Evolutionary conservation across 2,113 vertebrate species (phyloP), one percentile per base, ranked within the genome.

Genomic region (Aix galericulata): DNA sequence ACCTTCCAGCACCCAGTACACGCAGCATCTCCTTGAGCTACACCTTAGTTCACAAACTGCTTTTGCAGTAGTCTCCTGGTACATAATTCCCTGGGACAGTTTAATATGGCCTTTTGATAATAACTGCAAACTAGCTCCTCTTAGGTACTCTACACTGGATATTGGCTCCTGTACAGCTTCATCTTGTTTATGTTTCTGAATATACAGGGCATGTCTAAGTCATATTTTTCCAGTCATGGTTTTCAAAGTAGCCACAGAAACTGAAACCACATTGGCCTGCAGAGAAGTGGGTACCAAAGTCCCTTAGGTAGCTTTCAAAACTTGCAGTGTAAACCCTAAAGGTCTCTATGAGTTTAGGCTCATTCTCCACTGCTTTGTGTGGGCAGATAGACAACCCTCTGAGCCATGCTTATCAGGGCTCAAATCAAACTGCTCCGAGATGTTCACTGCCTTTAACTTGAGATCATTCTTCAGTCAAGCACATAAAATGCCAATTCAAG

Each of bases 51-150:
- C 59, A 76, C 50, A 40, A 17, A 17, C 26, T 55, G 40, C 44
- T 63, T 42, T 40, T 66, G 9, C 58, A 42, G 44, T 73, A 7
- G 13, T 40, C 82, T 55, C 68, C 72, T 55, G 20, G 13, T 22
- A 1, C 0, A 0, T 56, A 15, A 32, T 55, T 48, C 34, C 21
- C n/a, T 34, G 25, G 50, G 68, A 29, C 7, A 50, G 22, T 34
- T 52, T 68, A 80, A 73, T 32, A 13, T 1, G 10, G 9, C 36
- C 14, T 74, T 93, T 25, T 40, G 26, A 38, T 20, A n/a, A 34
- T n/a, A 62, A 73, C 17, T 56, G 29, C 31, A 31, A 36, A 21
- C 14, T 29, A 59, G 23, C 17, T 11, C 20, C 73, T 42, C 26
- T 78, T 42, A 8, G 17, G 8, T 53, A 7, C 15, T 36, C 11